Base-by-base conservation (phyloP, 2,113 vertebrate genomes). In the Cervus canadensis region DNA sequence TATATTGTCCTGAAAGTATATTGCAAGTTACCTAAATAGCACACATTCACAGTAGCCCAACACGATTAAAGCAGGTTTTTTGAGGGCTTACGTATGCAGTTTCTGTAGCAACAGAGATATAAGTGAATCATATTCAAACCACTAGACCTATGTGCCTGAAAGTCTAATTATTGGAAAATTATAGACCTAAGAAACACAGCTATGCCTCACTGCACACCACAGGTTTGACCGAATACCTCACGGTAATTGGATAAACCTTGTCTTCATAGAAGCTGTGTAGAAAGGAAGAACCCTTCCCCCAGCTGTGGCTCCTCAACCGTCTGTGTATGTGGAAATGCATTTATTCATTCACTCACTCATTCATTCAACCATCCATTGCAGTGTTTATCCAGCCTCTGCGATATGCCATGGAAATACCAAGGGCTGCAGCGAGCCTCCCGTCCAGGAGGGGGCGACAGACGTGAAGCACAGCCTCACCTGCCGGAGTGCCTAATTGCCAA, bases 101-200 rank as follows among this genome's bases (percentile, higher is more conserved):
- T 96, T 81, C 92, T 96, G 91, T 95, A 94, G 95, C 97, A 95
- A 95, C 97, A 81, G 92, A 71, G 62, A 36, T 94, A 87, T 59
- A 97, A 96, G 74, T 64, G 92, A 96, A 67, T 89, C 84, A 30
- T 89, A 64, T 57, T 64, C 30, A 33, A 97, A 81, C 89, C 60
- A 40, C 86, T 74, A 96, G 96, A 93, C 54, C 12, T 12, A 25
- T 9, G 23, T 28, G 84, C 81, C 84, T 40, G 89, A 88, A 94
- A 92, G 86, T 78, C 78, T 97, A 98, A 96, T 94, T 90, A 94
- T 57, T 88, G 56, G 94, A 33, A 95, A 97, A 94, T 95, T 71
- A 74, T 6, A 95, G 92, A 76, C 83, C 89, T n/a, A 36, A 74
- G 87, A 76, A 88, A 79, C 30, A 56, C n/a, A 56, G 87, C 45